These are phyloP conservation scores for Suncus etruscus DNA, from an alignment of 2,113 vertebrate species.

Conservation along the genomic window DNA sequence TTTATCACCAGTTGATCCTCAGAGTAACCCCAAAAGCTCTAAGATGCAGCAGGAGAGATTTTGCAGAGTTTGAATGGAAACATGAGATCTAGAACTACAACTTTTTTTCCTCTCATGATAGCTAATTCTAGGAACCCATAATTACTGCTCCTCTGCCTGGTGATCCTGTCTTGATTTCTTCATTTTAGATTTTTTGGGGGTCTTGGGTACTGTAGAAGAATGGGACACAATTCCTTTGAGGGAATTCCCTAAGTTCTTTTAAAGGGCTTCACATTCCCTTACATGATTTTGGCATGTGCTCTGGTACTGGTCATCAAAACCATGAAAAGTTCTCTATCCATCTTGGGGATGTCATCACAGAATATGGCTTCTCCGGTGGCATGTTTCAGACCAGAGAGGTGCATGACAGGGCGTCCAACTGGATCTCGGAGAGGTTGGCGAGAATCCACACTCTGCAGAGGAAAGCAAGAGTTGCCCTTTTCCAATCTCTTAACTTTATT, in stretches of 20 bases:
- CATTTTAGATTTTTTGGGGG: not conserved
- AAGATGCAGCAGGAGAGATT: not conserved
- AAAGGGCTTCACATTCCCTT: slow-evolving; percentile 76
- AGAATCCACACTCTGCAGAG: slow-evolving; percentile 84
- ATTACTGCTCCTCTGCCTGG: not conserved
- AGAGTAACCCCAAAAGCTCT: not conserved
- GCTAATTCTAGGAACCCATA: not conserved
- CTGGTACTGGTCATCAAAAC: slow-evolving; percentile 92
- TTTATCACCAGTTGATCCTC: not conserved
- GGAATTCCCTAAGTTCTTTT: not conserved
- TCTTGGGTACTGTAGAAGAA: not conserved
- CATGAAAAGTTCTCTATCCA: slow-evolving; percentile 92
- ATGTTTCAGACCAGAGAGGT: slow-evolving; percentile 92
- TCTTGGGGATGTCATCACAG: slow-evolving; percentile 91
- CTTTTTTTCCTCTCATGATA: not conserved
- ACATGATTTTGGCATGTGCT: slow-evolving; percentile 92
- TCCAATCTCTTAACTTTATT: too few relatives aligned
- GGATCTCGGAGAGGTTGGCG: slow-evolving; percentile 89
- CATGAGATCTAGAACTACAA: not conserved
- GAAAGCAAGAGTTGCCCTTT: slow-evolving; percentile 37
- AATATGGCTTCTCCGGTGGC: slow-evolving; percentile 94
- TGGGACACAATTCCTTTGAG: not conserved
- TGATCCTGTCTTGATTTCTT: not conserved
- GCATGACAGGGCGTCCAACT: slow-evolving; percentile 93
- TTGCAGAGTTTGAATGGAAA: not conserved